phyloP scores from a whole-genome alignment of 2,113 vertebrate species.

The Phoenicopterus ruber region DNA sequence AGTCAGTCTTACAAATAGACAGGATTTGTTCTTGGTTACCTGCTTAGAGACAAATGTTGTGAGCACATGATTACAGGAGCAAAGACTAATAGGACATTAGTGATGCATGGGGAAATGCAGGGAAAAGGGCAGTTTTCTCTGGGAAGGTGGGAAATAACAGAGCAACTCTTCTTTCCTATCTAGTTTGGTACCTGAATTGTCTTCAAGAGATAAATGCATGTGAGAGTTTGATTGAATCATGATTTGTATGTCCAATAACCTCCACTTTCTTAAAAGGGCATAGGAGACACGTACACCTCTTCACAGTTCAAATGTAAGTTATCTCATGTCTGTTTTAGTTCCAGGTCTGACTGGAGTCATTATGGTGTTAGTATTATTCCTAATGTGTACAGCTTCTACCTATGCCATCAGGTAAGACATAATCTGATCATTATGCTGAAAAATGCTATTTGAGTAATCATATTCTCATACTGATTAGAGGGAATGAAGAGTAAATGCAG shows the following conservation, averaged over 20 bases:
- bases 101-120: not conserved
- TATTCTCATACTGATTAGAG: not conserved
- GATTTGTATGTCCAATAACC: not conserved
- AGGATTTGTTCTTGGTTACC: not conserved
- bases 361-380: constrained; percentile 91
- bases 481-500: not conserved
- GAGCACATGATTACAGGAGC: not conserved
- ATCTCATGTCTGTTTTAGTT: constrained; percentile 71
- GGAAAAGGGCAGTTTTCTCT: not conserved
- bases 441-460: not conserved
- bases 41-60: not conserved
- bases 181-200: not conserved
- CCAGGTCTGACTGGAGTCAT: constrained; percentile 91
- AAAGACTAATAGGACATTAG: not conserved
- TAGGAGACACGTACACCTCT: not conserved
- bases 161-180: not conserved
- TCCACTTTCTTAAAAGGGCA: not conserved
- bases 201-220: not conserved
- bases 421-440: not conserved
- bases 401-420: constrained; percentile 85
- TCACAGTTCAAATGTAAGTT: not conserved
- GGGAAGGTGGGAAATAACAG: not conserved
- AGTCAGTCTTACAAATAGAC: not conserved
- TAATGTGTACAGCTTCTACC: constrained; percentile 93
- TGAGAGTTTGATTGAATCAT: not conserved